Percentiles rank a stretch among this genome's conserved stretches.
Evolutionary conservation across 2,113 vertebrate genomes (phyloP).

Genomic region (Cynocephalus volans): DNA sequence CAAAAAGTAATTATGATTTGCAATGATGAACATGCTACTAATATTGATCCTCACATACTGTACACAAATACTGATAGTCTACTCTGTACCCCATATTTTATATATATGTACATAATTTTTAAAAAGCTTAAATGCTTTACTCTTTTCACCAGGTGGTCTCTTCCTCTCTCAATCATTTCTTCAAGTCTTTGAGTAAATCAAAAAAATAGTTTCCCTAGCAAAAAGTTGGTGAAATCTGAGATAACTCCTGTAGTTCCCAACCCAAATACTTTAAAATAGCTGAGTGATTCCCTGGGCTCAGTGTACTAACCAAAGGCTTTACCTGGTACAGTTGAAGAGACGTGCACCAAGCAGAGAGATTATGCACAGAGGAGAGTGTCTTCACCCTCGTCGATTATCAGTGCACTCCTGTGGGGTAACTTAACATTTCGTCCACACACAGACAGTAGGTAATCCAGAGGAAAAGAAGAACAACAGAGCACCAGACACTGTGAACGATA

Average conservation of each 20-base stretch:
- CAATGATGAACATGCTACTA: no score
- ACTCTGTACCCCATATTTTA: no score
- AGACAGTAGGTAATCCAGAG: constrained; percentile 57
- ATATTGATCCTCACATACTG: no score
- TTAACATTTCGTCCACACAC: constrained; percentile 68
- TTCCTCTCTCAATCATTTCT: not conserved
- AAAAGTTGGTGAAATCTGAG: not conserved
- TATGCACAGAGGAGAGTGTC: not conserved
- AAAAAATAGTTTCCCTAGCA: not conserved
- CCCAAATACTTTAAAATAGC: constrained; percentile 25
- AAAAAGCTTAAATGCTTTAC: not conserved
- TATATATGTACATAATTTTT: no score
- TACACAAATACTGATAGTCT: no score
- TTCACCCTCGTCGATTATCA: constrained; percentile 44
- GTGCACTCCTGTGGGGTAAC: not conserved
- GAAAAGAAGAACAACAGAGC: constrained; percentile 9
- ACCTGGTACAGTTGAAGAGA: not conserved
- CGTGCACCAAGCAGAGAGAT: not conserved
- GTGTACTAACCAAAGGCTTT: not conserved
- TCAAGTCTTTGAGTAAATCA: not conserved
- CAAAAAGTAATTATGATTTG: no score
- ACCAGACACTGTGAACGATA: constrained; percentile 9
- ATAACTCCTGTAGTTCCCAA: not conserved
- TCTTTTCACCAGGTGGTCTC: not conserved
- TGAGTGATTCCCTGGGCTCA: not conserved